A percentile compares a stretch with the other conserved stretches of the same genome.
Evolutionary conservation across 2,113 vertebrate genomes (phyloP).

Genomic region (Dipodomys merriami): DNA sequence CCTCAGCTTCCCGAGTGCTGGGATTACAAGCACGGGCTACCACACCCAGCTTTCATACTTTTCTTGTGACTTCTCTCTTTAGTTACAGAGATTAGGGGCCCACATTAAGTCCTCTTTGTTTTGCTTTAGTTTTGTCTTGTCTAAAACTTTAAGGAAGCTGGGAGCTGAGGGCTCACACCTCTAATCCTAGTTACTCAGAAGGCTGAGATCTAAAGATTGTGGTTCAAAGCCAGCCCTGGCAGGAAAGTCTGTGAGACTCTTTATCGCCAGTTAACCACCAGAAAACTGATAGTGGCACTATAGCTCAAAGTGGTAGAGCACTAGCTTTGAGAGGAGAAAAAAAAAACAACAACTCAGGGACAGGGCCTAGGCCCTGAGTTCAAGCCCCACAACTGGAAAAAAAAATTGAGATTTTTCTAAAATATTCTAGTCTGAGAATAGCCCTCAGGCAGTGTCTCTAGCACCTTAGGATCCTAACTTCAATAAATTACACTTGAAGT

Average conservation of each 20-base stretch:
- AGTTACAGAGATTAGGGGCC: not conserved
- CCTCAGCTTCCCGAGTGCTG: not conserved
- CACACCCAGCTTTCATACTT: not conserved
- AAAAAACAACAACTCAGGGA: too few species aligned
- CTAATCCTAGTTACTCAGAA: too few species aligned
- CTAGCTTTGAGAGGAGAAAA: too few species aligned
- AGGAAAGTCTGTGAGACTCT: too few species aligned
- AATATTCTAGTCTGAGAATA: conserved; percentile 40
- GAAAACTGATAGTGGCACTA: too few species aligned
- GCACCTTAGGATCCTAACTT: conserved; percentile 56
- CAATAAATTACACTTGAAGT: conserved; percentile 67
- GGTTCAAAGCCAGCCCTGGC: too few species aligned
- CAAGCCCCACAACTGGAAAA: not conserved
- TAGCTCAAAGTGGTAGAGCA: too few species aligned
- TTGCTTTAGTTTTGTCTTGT: conserved; percentile 48
- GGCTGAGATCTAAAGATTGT: too few species aligned
- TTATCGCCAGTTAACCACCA: too few species aligned
- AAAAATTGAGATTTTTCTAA: conserved; percentile 40
- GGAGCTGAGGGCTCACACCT: too few species aligned
- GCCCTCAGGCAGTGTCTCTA: conserved; percentile 1
- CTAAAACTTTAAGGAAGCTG: conserved; percentile 25
- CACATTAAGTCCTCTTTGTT: conserved; percentile 41
- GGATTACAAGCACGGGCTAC: not conserved
- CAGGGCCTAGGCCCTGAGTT: not conserved
- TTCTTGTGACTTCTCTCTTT: not conserved